phyloP scores from a whole-genome alignment of 2,888 invertebrate species.

The Nomada flava region DNA sequence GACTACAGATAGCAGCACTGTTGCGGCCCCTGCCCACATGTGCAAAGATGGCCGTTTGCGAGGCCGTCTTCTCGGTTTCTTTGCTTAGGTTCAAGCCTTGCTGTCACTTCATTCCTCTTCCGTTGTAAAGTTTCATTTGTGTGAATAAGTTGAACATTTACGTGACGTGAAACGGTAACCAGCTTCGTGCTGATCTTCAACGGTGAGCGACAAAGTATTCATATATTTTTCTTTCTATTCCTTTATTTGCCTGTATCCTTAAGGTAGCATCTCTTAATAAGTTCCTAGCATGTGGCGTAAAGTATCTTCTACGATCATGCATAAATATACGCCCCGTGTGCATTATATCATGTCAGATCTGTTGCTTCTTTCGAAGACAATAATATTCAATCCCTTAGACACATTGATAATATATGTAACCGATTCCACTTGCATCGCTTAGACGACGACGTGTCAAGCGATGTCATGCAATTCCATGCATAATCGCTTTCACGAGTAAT shows the following conservation, averaged over 20 bases:
- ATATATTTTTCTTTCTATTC: constrained; percentile 35
- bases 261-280: constrained; percentile 35
- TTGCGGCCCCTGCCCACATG: constrained; percentile 79
- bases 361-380: background rate
- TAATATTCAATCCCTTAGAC: background rate
- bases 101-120: constrained; percentile 44
- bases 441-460: constrained; percentile 61
- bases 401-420: constrained; percentile 32
- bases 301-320: background rate
- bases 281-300: constrained; percentile 43
- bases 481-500: constrained; percentile 67
- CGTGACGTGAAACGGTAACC: constrained; percentile 23
- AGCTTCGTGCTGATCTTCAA: constrained; percentile 43
- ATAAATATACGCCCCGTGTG: background rate
- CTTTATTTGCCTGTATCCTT: constrained; percentile 12
- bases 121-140: constrained; percentile 40
- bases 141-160: constrained; percentile 30
- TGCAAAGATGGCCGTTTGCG: constrained; percentile 79
- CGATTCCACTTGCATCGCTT: constrained; percentile 26
- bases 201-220: constrained; percentile 61
- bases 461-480: constrained; percentile 59
- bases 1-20: constrained; percentile 76
- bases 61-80: constrained; percentile 68
- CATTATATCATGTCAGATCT: background rate
- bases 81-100: constrained; percentile 54